A percentile compares a stretch with the other conserved stretches of the same genome.
phyloP scores from a whole-genome alignment of 2,888 invertebrate species.

The Liopterus haemorrhoidalis region DNA sequence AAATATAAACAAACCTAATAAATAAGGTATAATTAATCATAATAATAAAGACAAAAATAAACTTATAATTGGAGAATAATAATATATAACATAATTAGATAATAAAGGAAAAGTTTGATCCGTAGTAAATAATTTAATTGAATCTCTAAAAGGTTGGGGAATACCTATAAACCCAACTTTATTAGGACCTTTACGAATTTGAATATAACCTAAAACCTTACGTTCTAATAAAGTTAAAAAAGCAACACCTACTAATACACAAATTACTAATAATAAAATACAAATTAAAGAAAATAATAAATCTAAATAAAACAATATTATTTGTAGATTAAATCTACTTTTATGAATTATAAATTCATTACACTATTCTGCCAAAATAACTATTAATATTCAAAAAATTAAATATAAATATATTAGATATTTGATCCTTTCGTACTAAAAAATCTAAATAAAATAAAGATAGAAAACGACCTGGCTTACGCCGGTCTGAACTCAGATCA shows the following conservation, averaged over 20 bases:
- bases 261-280: slow-evolving; percentile 52
- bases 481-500: slow-evolving; percentile 86
- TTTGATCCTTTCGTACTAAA: slow-evolving; percentile 76
- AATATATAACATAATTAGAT: slow-evolving; percentile 58
- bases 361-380: slow-evolving; percentile 65
- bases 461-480: slow-evolving; percentile 83
- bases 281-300: slow-evolving; percentile 43
- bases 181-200: slow-evolving; percentile 69
- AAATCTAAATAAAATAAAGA: slow-evolving; percentile 56
- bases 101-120: slow-evolving; percentile 53
- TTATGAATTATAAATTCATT: slow-evolving; percentile 65
- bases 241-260: slow-evolving; percentile 54
- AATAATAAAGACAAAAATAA: slow-evolving; percentile 56
- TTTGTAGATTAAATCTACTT: slow-evolving; percentile 52
- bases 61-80: slow-evolving; percentile 54
- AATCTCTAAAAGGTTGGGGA: slow-evolving; percentile 67
- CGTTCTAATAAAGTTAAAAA: slow-evolving; percentile 54
- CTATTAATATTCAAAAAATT: slow-evolving; percentile 42
- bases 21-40: slow-evolving; percentile 56
- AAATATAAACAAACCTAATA: slow-evolving; percentile 51
- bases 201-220: slow-evolving; percentile 66
- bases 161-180: slow-evolving; percentile 59
- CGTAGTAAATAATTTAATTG: slow-evolving; percentile 65
- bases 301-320: slow-evolving; percentile 52
- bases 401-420: slow-evolving; percentile 52